These are phyloP conservation scores for Clytia hemisphaerica DNA, from an alignment of 30 jellyfish, hydroid and myxozoan genomes.

Conservation along the genomic window DNA sequence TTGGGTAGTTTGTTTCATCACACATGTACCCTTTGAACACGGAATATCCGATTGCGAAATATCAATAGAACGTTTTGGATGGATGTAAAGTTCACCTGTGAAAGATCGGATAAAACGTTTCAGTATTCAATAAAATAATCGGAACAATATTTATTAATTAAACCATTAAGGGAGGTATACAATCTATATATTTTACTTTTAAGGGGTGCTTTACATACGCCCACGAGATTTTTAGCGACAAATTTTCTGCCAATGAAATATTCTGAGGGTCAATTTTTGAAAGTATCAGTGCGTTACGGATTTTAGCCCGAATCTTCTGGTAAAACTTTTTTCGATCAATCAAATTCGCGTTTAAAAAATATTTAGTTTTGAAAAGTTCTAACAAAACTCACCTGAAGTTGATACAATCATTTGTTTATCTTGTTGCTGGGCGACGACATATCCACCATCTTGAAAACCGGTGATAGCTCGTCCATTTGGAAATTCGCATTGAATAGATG, in stretches of 20 bases:
- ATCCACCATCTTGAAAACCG: slow-evolving; percentile 53
- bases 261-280: too few relatives aligned
- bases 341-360: too few relatives aligned
- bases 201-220: too few relatives aligned
- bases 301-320: too few relatives aligned
- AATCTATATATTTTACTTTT: too few relatives aligned
- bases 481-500: slow-evolving; percentile 26
- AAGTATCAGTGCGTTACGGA: too few relatives aligned
- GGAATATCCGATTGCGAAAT: too few relatives aligned
- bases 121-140: neutral
- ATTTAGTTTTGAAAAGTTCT: neutral
- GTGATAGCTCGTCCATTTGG: slow-evolving; percentile 53
- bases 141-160: too few relatives aligned
- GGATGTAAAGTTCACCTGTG: neutral
- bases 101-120: neutral
- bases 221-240: too few relatives aligned
- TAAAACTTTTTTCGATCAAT: too few relatives aligned
- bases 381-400: slow-evolving; percentile 16
- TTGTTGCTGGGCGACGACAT: slow-evolving; percentile 37
- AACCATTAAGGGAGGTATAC: too few relatives aligned
- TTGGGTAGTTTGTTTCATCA: neutral
- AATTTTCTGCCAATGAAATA: too few relatives aligned
- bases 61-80: neutral
- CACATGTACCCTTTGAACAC: neutral
- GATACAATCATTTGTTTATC: slow-evolving; percentile 14